phyloP scores from a whole-genome alignment of 2,888 invertebrate species.

The Erebia aethiops region DNA sequence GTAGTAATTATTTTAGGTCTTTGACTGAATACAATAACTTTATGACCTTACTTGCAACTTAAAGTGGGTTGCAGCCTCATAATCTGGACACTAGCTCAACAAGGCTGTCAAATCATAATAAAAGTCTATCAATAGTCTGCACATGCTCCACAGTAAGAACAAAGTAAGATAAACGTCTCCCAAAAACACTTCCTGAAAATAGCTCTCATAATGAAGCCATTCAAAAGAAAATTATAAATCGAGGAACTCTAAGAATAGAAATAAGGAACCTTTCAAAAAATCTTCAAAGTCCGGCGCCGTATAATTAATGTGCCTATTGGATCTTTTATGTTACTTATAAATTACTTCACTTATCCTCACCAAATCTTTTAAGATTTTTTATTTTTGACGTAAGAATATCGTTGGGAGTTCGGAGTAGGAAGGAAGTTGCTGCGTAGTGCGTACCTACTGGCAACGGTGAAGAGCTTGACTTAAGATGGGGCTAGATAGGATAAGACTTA shows the following conservation, averaged over 20 bases:
- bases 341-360: conserved; percentile 32
- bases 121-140: not conserved
- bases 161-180: not conserved
- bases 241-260: conserved; percentile 5
- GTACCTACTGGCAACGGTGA: no score
- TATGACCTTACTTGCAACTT: no score
- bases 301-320: conserved; percentile 24
- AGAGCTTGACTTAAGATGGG: no score
- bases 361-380: not conserved
- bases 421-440: no score
- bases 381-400: no score
- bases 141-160: not conserved
- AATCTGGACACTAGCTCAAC: no score
- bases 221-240: conserved; percentile 24
- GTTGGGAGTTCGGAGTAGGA: no score
- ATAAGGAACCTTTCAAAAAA: conserved; percentile 13
- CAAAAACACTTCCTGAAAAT: not conserved
- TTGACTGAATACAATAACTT: no score
- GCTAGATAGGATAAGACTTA: no score
- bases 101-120: not conserved
- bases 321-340: conserved; percentile 21
- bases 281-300: conserved; percentile 15
- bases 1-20: no score
- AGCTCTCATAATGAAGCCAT: conserved; percentile 18
- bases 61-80: no score